phyloP scores from a whole-genome alignment of 2,797 vertebrate species.

The Babyrousa celebensis region DNA sequence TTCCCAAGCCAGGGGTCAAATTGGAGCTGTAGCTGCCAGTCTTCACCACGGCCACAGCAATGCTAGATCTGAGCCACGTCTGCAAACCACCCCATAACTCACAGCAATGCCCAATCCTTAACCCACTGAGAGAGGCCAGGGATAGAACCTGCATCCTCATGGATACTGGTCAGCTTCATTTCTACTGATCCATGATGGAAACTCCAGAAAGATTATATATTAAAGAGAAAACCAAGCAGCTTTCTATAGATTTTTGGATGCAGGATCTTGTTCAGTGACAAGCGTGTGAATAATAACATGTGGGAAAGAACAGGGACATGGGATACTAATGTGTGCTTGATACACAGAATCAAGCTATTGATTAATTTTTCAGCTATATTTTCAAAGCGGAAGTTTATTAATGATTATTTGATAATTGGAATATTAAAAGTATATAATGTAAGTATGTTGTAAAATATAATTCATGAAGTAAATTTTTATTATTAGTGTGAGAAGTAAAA shows the following conservation, averaged over 20 bases:
- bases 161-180: too few relatives aligned
- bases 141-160: too few relatives aligned
- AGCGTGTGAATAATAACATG: not conserved
- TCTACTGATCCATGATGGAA: too few relatives aligned
- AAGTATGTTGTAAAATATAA: not conserved
- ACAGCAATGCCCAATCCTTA: too few relatives aligned
- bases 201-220: not conserved
- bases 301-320: not conserved
- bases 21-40: too few relatives aligned
- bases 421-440: not conserved
- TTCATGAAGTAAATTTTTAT: not conserved
- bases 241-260: not conserved
- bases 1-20: too few relatives aligned
- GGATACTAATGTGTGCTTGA: not conserved
- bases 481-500: not conserved
- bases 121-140: too few relatives aligned
- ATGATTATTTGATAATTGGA: not conserved
- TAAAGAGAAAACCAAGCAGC: not conserved
- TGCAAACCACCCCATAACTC: too few relatives aligned
- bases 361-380: not conserved
- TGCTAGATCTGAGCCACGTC: too few relatives aligned
- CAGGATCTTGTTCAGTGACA: not conserved
- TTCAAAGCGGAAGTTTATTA: not conserved
- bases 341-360: not conserved
- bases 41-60: too few relatives aligned